These are phyloP conservation scores for Pherbina coryleti DNA, from an alignment of 2,888 invertebrate species.

Conservation along the genomic window DNA sequence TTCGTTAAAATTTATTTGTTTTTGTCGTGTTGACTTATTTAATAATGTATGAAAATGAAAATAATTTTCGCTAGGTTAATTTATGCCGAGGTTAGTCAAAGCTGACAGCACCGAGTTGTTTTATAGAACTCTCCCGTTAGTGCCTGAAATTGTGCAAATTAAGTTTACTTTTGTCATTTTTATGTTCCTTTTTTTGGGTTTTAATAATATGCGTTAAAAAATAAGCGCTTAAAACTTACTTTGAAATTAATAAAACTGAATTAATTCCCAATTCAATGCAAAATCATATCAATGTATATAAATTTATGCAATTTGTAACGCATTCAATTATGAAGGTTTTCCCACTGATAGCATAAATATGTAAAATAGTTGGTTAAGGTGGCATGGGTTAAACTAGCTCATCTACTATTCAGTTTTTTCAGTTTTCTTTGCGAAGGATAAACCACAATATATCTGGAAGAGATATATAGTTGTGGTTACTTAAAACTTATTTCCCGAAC, in stretches of 20 bases:
- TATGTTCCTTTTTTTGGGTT: background rate
- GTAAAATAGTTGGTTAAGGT: too few relatives aligned
- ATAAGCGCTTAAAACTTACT: constrained; percentile 14
- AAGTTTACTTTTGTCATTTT: constrained; percentile 17
- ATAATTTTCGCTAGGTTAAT: constrained; percentile 38
- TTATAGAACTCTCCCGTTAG: background rate
- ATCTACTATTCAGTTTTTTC: too few relatives aligned
- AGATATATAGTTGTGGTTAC: too few relatives aligned
- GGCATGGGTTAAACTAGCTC: too few relatives aligned
- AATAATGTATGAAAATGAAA: constrained; percentile 35
- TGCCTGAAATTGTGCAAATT: constrained; percentile 33
- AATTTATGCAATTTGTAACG: background rate
- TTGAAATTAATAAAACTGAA: constrained; percentile 30
- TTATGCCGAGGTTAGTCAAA: constrained; percentile 45
- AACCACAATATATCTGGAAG: too few relatives aligned
- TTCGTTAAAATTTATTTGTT: constrained; percentile 30
- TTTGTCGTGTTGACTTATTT: constrained; percentile 36
- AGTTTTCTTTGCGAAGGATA: too few relatives aligned
- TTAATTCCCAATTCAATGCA: constrained; percentile 3
- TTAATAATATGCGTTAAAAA: constrained; percentile 10
- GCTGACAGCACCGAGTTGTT: constrained; percentile 34
- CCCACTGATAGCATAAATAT: too few relatives aligned
- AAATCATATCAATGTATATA: background rate
- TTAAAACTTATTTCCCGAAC: too few relatives aligned
- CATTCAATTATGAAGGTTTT: too few relatives aligned